Conservation (phyloP, 2,113 vertebrate species). For the Puma concolor region DNA sequence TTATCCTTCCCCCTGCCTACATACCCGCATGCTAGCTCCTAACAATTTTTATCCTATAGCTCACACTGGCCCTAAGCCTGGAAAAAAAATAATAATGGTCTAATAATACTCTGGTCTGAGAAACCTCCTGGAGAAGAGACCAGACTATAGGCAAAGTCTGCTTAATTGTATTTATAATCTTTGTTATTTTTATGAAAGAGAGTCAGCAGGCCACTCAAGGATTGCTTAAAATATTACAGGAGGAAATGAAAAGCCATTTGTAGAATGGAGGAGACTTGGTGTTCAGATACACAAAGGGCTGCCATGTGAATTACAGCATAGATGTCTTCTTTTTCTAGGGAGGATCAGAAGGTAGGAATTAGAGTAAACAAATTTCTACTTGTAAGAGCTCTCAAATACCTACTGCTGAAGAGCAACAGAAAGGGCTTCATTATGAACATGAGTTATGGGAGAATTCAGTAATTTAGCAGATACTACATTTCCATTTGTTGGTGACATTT, state of each 20-base stretch:
- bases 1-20: not conserved
- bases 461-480: not conserved
- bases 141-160: not conserved
- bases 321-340: not conserved
- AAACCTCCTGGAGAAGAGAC: constrained; percentile 19
- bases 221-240: constrained; percentile 39
- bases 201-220: not conserved
- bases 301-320: not conserved
- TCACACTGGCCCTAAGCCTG: not conserved
- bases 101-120: not conserved
- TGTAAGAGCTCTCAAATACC: not conserved
- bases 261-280: not conserved
- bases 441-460: not conserved
- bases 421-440: not conserved
- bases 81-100: not conserved
- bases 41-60: not conserved
- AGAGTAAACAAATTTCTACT: not conserved
- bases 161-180: constrained; percentile 23
- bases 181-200: constrained; percentile 18
- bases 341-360: not conserved
- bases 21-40: not conserved
- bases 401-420: not conserved
- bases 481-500: not conserved
- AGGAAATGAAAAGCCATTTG: constrained; percentile 30
- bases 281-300: constrained; percentile 8